These are phyloP conservation scores for Bombycilla garrulus DNA, from an alignment of 2,113 vertebrate species.

Conservation along the genomic window DNA sequence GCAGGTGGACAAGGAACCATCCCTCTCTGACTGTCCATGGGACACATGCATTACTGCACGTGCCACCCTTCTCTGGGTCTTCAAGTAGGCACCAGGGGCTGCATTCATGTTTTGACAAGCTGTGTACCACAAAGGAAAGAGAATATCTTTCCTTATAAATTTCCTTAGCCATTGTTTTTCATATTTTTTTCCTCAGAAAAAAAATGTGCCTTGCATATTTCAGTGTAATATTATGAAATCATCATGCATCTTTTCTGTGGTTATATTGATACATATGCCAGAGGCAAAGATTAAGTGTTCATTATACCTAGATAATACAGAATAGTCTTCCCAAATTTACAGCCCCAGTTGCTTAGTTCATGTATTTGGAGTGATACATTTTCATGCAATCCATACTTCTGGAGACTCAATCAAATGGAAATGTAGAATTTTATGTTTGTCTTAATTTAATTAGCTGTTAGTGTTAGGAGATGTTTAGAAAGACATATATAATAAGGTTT, in stretches of 20 bases:
- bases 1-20: background rate
- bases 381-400: background rate
- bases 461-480: background rate
- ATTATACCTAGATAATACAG: background rate
- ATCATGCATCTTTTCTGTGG: background rate
- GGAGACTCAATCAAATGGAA: background rate
- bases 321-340: background rate
- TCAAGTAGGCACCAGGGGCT: background rate
- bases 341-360: accelerated
- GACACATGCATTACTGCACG: background rate
- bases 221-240: background rate
- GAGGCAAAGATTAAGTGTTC: background rate
- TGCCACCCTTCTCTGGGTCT: background rate
- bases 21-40: background rate
- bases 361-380: background rate
- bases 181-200: background rate
- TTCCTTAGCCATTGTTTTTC: background rate
- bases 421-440: background rate
- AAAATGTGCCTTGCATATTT: background rate
- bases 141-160: background rate
- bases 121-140: background rate
- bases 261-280: background rate
- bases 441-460: background rate
- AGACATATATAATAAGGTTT: background rate
- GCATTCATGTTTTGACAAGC: background rate